phyloP scores from a whole-genome alignment of 1,140 invertebrate species.

The Catajapyx aquilonaris region DNA sequence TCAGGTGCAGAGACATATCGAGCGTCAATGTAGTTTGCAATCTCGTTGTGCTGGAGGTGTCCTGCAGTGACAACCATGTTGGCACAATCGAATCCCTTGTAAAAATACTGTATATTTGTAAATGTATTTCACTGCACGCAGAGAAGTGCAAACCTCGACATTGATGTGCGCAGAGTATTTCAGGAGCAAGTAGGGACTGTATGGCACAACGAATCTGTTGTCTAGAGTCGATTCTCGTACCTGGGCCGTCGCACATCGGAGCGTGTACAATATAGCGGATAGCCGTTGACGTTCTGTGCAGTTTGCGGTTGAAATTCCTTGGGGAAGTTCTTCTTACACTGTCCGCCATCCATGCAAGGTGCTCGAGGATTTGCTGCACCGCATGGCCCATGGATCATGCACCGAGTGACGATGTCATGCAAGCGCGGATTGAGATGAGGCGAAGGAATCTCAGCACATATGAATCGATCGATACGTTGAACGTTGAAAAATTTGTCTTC shows the following conservation, averaged over 20 bases:
- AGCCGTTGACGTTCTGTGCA: conserved; percentile 14
- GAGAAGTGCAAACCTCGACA: conserved; percentile 16
- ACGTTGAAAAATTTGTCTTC: conserved; percentile 9
- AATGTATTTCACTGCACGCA: conserved; percentile 18
- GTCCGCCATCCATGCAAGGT: conserved; percentile 14
- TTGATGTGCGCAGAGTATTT: conserved; percentile 19
- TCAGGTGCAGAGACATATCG: conserved; percentile 16
- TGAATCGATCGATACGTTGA: conserved; percentile 12
- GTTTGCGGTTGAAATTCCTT: conserved; percentile 10
- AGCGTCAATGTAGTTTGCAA: conserved; percentile 9
- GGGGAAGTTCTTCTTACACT: conserved; percentile 16
- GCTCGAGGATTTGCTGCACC: conserved; percentile 12
- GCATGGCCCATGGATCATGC: conserved; percentile 16
- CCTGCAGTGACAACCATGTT: conserved; percentile 2
- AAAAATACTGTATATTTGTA: conserved; percentile 10
- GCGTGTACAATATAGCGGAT: conserved; percentile 17
- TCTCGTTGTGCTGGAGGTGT: conserved; percentile 4
- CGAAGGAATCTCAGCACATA: conserved; percentile 12
- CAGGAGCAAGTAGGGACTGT: conserved; percentile 14
- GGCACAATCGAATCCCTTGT: conserved; percentile 8
- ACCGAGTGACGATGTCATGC: conserved; percentile 8
- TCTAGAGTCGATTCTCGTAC: too few species aligned
- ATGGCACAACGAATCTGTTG: conserved; percentile 19
- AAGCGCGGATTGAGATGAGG: conserved; percentile 11
- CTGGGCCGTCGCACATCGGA: too few species aligned